Base-by-base conservation (phyloP, 1,140 invertebrate genomes). In the Drosophila sucinea region DNA sequence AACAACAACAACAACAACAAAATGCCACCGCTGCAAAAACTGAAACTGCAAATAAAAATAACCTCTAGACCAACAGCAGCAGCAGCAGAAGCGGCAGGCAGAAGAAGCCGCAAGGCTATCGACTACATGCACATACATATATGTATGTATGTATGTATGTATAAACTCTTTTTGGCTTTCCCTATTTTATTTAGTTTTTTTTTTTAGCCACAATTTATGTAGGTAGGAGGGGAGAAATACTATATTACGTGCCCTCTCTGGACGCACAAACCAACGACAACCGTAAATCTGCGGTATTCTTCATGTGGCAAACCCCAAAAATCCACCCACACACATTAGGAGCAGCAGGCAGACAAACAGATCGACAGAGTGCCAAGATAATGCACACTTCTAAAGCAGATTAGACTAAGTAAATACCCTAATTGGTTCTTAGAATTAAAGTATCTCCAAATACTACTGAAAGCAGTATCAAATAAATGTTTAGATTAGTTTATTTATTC, bases 221-320 rank as follows among this genome's bases (percentile, higher is more conserved):
- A 51, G 7, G 44, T n/a, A 51, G 41, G 17, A 68, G 68, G 74
- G 56, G 60, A 64, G 63, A 78, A 77, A 73, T 81, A 85, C 73
- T 85, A 84, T 86, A 84, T 86, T 86, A 86, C 73, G 82, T 82
- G 79, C 67, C 73, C 72, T 77, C 66, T 17, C 17, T 17, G 69
- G 44, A 47, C 44, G 44, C 44, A 74, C 78, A 75, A 75, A 56
- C 76, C 78, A 86, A 79, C 81, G 83, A 82, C 79, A 86, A 87
- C 82, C 82, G 83, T 86, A 86, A 86, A 86, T 86, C 82, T 86
- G 82, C 79, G 82, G 83, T 73, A 87, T 86, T 79, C 82, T 86
- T 79, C 83, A 87, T 87, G 79, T 79, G 79, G 54, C 55, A 33
- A 67, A 32, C 64, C 54, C 54, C 33, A 25, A 67, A 56, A 29